These are phyloP conservation scores for Pseudolycoriella hygida DNA, from an alignment of 2,888 invertebrate species.

Conservation along the genomic window DNA sequence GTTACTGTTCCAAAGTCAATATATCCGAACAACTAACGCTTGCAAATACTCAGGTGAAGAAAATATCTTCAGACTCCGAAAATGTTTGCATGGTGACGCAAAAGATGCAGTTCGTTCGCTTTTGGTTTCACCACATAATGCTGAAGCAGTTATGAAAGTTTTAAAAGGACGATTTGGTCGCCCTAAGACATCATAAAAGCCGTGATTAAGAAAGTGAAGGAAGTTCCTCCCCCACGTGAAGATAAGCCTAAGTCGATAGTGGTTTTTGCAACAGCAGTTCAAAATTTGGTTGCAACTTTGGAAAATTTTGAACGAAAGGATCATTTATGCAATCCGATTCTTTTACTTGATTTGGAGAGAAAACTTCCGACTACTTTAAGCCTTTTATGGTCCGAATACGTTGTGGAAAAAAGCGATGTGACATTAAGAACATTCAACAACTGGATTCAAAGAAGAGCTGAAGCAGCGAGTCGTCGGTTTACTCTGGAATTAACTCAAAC, in stretches of 20 bases:
- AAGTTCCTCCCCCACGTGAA: not conserved
- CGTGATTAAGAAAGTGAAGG: not conserved
- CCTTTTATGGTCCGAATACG: not conserved
- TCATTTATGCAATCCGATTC: no score
- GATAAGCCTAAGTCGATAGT: not conserved
- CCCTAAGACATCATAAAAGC: not conserved
- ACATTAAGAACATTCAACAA: not conserved
- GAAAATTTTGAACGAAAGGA: no score
- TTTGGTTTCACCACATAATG: not conserved
- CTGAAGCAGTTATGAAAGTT: not conserved
- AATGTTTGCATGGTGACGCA: conserved; percentile 1
- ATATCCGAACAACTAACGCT: not conserved
- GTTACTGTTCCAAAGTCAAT: not conserved
- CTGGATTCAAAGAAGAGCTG: not conserved
- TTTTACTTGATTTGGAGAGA: not conserved
- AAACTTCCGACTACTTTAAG: not conserved
- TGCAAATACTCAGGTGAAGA: not conserved
- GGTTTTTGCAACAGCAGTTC: not conserved
- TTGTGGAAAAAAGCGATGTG: not conserved
- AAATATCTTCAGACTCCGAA: not conserved
- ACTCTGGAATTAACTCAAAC: no score
- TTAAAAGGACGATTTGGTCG: not conserved
- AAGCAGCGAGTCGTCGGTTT: no score
- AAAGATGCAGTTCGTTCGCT: no score
- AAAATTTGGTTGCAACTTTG: not conserved